Evolutionary conservation across 2,113 vertebrate genomes (phyloP).

Genomic region (Malurus alboscapulatus): DNA sequence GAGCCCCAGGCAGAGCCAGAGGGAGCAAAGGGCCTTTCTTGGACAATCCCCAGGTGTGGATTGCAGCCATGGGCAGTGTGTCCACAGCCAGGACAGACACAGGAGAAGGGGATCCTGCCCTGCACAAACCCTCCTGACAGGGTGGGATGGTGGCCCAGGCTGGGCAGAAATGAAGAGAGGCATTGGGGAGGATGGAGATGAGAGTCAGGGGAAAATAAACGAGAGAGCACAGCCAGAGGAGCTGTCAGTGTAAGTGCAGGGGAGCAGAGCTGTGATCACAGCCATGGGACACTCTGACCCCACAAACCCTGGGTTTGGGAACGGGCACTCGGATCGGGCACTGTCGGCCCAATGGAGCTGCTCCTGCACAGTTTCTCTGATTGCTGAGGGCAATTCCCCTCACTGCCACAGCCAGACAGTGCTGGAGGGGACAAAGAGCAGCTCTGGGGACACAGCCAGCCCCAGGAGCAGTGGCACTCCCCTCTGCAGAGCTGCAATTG

Average conservation of each 20-base stretch:
- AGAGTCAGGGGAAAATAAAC: background rate
- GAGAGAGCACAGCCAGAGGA: rapidly evolving
- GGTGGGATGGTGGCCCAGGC: background rate
- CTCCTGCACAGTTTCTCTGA: background rate
- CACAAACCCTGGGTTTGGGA: no score
- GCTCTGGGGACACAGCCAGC: background rate
- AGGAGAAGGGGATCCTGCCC: background rate
- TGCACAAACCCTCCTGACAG: background rate
- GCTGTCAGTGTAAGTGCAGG: background rate
- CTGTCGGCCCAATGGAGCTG: background rate
- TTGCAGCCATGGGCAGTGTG: background rate
- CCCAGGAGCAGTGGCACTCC: rapidly evolving
- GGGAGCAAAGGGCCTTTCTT: background rate
- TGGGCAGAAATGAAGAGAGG: background rate
- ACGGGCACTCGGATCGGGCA: no score
- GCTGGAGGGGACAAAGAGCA: background rate
- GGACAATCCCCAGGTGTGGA: background rate
- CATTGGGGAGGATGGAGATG: background rate
- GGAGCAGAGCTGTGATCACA: background rate
- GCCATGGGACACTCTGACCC: no score
- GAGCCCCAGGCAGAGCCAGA: background rate
- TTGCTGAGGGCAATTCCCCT: background rate
- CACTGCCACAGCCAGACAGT: background rate
- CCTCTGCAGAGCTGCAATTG: background rate
- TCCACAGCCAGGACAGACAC: background rate